A percentile compares a stretch with the other conserved stretches of the same genome.
Conservation (phyloP, 2,797 vertebrate genomes). For the Buphagus erythrorhynchus region DNA sequence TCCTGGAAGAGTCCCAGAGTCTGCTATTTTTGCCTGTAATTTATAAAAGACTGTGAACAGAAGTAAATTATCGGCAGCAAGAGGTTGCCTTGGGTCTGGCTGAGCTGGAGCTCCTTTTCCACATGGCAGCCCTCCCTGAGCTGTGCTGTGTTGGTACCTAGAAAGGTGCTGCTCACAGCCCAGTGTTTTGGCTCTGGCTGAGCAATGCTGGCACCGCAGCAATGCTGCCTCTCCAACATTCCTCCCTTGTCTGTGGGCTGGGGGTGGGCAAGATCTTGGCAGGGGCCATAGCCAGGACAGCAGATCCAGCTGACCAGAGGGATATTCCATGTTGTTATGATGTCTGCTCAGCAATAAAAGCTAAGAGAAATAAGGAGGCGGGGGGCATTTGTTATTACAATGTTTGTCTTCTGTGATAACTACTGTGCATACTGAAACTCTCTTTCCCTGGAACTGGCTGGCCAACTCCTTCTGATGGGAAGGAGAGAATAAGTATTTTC, state of each 20-base stretch:
- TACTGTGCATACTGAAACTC: neutral
- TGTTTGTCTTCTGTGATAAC: neutral
- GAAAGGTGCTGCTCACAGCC: neutral
- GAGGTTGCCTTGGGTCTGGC: neutral
- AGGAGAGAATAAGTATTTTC: neutral
- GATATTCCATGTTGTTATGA: no score
- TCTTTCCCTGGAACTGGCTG: neutral
- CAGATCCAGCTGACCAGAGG: neutral
- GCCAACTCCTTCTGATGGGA: neutral
- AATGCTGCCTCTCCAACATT: neutral
- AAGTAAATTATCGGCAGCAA: neutral
- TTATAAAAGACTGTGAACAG: neutral
- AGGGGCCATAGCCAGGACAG: neutral
- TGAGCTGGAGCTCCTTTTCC: neutral
- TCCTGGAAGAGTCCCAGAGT: neutral
- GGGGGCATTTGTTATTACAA: neutral
- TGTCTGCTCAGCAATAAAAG: neutral
- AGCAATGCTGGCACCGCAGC: neutral
- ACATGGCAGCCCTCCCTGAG: neutral
- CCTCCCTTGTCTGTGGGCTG: neutral
- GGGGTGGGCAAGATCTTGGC: neutral
- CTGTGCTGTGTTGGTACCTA: neutral
- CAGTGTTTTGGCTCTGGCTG: neutral
- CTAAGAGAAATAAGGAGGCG: neutral
- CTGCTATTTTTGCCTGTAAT: neutral